Evolutionary conservation across 1,140 invertebrate genomes (phyloP).

Genomic region (Nymphalis io): DNA sequence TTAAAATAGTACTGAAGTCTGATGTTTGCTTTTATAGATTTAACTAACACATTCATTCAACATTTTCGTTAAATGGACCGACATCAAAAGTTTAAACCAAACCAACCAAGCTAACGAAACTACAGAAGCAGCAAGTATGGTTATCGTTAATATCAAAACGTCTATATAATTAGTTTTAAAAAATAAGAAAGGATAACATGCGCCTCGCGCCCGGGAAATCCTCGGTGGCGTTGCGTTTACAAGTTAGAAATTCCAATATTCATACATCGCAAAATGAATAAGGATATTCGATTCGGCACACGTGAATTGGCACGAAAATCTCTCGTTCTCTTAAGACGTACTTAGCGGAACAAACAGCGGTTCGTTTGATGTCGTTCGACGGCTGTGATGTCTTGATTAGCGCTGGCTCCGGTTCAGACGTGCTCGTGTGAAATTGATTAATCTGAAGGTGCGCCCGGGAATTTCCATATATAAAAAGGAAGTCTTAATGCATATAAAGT

Average conservation of each 20-base stretch:
- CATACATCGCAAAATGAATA: background rate
- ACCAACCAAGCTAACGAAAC: no score
- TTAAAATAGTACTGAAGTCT: no score
- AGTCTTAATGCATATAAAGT: background rate
- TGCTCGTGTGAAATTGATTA: constrained; percentile 24
- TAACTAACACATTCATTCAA: no score
- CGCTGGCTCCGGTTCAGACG: constrained; percentile 6
- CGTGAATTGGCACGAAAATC: constrained; percentile 13
- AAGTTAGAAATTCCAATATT: background rate
- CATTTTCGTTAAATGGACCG: no score
- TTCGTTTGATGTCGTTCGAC: constrained; percentile 16
- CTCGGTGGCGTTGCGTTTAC: no score
- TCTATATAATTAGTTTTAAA: no score
- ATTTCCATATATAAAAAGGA: background rate
- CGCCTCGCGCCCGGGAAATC: no score
- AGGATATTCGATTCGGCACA: constrained; percentile 13
- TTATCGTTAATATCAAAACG: no score
- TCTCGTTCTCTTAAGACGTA: background rate
- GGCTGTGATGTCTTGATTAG: constrained; percentile 25
- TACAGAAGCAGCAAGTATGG: no score
- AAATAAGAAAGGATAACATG: background rate
- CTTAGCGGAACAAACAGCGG: constrained; percentile 28
- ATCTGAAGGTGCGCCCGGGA: background rate
- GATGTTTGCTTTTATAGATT: no score
- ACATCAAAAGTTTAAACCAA: no score